Conservation (phyloP, 2,888 invertebrate genomes). For the Synanthedon tipuliformis region DNA sequence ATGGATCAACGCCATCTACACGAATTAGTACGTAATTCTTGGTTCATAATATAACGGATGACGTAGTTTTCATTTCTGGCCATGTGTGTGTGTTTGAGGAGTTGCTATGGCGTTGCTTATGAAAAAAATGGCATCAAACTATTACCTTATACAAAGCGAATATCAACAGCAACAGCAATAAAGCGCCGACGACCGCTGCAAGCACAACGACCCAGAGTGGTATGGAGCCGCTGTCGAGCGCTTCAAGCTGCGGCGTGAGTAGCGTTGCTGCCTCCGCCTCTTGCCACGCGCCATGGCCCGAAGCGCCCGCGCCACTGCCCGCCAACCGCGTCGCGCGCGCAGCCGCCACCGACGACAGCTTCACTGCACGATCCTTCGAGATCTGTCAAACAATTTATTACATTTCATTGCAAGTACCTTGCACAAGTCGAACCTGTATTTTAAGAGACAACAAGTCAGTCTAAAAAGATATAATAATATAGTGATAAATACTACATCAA, state of each 20-base stretch:
- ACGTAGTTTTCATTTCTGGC: too few species aligned
- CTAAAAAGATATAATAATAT: too few species aligned
- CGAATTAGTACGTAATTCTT: too few species aligned
- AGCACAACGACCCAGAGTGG: slow-evolving; percentile 90
- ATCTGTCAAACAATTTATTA: slow-evolving; percentile 30
- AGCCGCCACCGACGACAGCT: slow-evolving; percentile 81
- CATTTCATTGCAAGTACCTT: too few species aligned
- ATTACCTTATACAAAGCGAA: slow-evolving; percentile 85
- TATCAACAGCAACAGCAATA: slow-evolving; percentile 82
- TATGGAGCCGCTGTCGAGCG: slow-evolving; percentile 75
- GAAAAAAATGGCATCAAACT: not conserved
- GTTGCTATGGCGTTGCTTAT: not conserved
- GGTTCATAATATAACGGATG: too few species aligned
- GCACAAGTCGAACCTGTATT: too few species aligned
- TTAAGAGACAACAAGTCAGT: too few species aligned
- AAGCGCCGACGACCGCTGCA: slow-evolving; percentile 84
- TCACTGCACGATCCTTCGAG: slow-evolving; percentile 61
- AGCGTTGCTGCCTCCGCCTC: slow-evolving; percentile 80
- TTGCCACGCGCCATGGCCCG: slow-evolving; percentile 70
- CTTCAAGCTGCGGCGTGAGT: slow-evolving; percentile 74
- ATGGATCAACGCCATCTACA: too few species aligned
- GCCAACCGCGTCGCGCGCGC: slow-evolving; percentile 80
- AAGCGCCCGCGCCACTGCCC: slow-evolving; percentile 75
- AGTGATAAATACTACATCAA: too few species aligned
- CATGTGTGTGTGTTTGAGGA: too few species aligned